Base-by-base conservation (phyloP, 1,140 invertebrate genomes). In the Nixonia krombeini region DNA sequence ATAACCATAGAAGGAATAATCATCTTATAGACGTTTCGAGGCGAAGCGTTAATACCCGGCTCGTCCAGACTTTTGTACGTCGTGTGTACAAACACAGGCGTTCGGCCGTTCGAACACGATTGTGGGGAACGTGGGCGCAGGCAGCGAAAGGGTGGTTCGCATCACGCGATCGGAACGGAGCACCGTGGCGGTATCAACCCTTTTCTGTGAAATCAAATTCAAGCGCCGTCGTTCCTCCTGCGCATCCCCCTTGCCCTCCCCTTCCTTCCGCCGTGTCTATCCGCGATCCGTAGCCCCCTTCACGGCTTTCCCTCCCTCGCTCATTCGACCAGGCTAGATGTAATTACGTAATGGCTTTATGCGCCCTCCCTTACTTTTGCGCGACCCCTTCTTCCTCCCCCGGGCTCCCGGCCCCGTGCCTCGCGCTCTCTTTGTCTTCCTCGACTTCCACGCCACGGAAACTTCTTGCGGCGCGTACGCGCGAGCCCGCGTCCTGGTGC, bases 121-220 rank as follows among this genome's bases (percentile, higher is more conserved):
- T 18, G 40, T 13, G 4, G 25, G 16, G 47, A 23, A 17, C 18
- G 7, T 26, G 5, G 41, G 38, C 59, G 57, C 65, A 59, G 71
- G 64, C 67, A 69, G 71, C 55, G 49, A 72, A 73, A 76, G 72
- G 76, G 72, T 71, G 69, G 61, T 58, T 69, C 16, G 58, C 56
- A 77, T 80, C 81, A 82, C 79, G 79, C 80, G 79, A 82, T 82
- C 76, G 73, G 66, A 68, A 75, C 71, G 45, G 13, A 58, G 26
- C 13, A 29, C 40, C 44, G 29, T 52, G 42, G 52, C 69, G 55
- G 40, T 74, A 79, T 76, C 81, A 80, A 82, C 80, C 80, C 80
- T 79, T 81, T 83, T 82, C 79, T 74, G 64, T 72, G 78, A 75
- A 81, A 80, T 82, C 81, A 77, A 79, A 83, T 83, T 82, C 78